Conservation (phyloP, 1,140 invertebrate genomes). For the Heliconius hewitsoni region DNA sequence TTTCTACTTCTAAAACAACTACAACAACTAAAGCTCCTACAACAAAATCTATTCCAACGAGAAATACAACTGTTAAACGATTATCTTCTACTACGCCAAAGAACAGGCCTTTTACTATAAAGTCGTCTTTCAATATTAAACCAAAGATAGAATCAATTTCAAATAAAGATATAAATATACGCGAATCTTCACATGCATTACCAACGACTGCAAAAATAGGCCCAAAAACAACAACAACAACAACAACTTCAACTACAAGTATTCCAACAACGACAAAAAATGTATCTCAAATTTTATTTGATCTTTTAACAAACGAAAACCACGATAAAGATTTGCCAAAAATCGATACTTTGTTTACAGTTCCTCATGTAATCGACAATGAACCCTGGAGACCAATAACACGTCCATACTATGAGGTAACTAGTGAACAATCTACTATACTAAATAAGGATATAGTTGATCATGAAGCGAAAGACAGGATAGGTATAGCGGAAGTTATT, state of each 20-base stretch:
- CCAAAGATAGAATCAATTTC: slow-evolving; percentile 62
- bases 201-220: slow-evolving; percentile 42
- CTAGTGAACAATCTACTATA: slow-evolving; percentile 52
- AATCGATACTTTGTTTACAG: slow-evolving; percentile 78
- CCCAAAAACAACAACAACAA: slow-evolving; percentile 49
- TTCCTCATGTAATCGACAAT: slow-evolving; percentile 78
- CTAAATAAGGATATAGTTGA: slow-evolving; percentile 49
- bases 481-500: slow-evolving; percentile 76
- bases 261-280: slow-evolving; percentile 63
- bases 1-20: slow-evolving; percentile 52
- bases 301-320: slow-evolving; percentile 71
- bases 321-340: slow-evolving; percentile 78
- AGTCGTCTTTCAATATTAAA: slow-evolving; percentile 74
- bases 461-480: slow-evolving; percentile 71
- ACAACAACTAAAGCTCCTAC: slow-evolving; percentile 72
- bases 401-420: slow-evolving; percentile 69
- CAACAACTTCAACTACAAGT: slow-evolving; percentile 51
- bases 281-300: slow-evolving; percentile 71
- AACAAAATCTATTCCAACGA: slow-evolving; percentile 60
- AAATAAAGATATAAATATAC: slow-evolving; percentile 72
- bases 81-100: slow-evolving; percentile 57
- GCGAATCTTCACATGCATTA: slow-evolving; percentile 52
- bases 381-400: slow-evolving; percentile 83
- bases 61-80: slow-evolving; percentile 63
- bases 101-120: slow-evolving; percentile 72